Base-by-base conservation (phyloP, 1,140 invertebrate genomes). In the Magallana gigas region DNA sequence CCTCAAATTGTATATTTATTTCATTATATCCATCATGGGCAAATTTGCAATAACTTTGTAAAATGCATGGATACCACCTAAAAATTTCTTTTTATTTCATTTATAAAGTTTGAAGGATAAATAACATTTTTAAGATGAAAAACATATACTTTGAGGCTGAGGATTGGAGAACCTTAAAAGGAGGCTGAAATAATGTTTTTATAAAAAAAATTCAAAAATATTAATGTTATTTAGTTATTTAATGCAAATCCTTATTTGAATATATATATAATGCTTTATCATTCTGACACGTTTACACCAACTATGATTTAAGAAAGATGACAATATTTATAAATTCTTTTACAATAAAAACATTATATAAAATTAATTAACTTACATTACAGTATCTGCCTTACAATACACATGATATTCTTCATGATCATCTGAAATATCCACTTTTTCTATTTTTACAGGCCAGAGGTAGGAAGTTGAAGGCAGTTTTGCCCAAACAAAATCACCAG, bases 301-400 rank as follows among this genome's bases (percentile, higher is more conserved):
- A 64, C 60, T 64, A 64, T 64, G 60, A 64, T 64, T 64, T 64
- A 64, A 64, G 60, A 64, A 64, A 64, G 60, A 64, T 64, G 60
- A 64, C 60, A 64, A 64, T 64, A 64, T 64, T 64, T 64, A 64
- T 64, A 64, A 64, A 64, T 64, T 64, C 60, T n/a, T 64, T 64
- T 64, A 64, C 60, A 64, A 64, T 64, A 64, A 64, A 64, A 64
- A 64, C 60, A 64, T 64, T 64, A 64, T 64, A 64, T 64, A 64
- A 64, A 23, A 23, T 23, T 23, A 23, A n/a, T 64, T 64, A n/a
- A 64, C 60, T 64, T 64, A 64, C 60, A 64, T 64, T 64, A n/a
- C 60, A 64, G 60, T 64, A 64, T 64, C 60, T 64, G 60, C 60
- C 60, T 64, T 64, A 64, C 60, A 64, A 64, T 64, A 64, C 60